These are phyloP conservation scores for Labeo calbasu DNA, from an alignment of 2,797 vertebrate genomes.

Conservation along the genomic window DNA sequence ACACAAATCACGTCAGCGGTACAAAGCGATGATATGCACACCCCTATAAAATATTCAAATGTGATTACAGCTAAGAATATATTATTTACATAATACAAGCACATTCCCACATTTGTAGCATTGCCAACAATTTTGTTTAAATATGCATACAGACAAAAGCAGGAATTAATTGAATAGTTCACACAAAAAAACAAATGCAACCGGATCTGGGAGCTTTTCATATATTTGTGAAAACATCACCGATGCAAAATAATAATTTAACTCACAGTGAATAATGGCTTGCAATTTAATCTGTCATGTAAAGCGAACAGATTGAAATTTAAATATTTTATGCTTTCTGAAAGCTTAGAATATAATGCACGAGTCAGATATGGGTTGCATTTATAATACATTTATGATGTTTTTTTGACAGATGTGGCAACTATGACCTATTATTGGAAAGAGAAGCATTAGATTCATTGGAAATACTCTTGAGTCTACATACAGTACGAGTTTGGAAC, in stretches of 20 bases:
- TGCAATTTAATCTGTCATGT: background rate
- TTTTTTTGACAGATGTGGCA: background rate
- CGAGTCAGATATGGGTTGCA: background rate
- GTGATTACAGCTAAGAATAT: conserved; percentile 16
- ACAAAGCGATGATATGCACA: background rate
- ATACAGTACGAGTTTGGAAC: background rate
- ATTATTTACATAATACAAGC: conserved; percentile 37
- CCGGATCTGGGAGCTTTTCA: too few species aligned
- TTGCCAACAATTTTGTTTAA: background rate
- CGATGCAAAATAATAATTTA: background rate
- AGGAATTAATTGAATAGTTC: background rate
- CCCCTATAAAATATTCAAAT: conserved; percentile 22
- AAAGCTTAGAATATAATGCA: background rate
- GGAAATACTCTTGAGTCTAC: background rate
- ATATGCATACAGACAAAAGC: conserved; percentile 7
- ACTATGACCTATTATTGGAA: background rate
- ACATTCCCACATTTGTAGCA: background rate
- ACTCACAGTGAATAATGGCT: background rate
- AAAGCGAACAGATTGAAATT: background rate
- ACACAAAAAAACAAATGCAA: background rate
- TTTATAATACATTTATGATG: background rate
- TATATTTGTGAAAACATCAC: background rate
- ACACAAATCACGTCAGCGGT: background rate
- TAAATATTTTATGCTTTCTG: background rate
- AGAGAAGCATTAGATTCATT: background rate